phyloP scores from a whole-genome alignment of 2,797 vertebrate genomes.

The Glossophaga mutica region DNA sequence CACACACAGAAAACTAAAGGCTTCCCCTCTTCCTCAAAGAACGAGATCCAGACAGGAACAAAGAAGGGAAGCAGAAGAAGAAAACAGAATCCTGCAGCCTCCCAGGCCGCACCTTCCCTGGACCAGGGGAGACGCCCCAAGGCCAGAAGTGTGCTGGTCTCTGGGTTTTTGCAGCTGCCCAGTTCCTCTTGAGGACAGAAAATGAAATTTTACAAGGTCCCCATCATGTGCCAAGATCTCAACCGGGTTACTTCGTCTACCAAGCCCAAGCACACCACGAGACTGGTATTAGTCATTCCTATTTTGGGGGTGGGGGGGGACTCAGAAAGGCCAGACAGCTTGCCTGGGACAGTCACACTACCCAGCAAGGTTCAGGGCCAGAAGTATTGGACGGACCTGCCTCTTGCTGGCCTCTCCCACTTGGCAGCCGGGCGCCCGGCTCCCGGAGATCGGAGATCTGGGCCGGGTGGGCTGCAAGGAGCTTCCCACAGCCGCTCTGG shows the following conservation, averaged over 20 bases:
- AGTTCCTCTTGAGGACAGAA: not conserved
- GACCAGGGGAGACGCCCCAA: not conserved
- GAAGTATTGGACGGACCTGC: fast-evolving
- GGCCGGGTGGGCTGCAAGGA: not conserved
- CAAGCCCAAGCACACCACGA: not conserved
- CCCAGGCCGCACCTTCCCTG: not conserved
- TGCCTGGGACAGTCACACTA: not conserved
- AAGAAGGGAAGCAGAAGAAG: not conserved
- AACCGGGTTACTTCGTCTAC: not conserved
- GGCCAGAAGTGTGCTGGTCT: not conserved
- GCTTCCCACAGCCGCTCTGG: not conserved
- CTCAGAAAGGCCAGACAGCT: not conserved
- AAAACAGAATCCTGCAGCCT: not conserved
- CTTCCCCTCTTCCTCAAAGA: not conserved
- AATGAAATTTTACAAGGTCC: not conserved
- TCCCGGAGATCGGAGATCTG: fast-evolving
- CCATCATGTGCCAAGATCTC: not conserved
- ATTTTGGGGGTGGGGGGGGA: no score
- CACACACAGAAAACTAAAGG: fast-evolving
- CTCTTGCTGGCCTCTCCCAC: not conserved
- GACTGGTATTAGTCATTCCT: not conserved
- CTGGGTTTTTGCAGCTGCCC: not conserved
- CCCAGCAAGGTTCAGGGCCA: not conserved
- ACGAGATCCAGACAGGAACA: not conserved
- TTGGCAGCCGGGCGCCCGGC: not conserved